Evolutionary conservation across 2,888 invertebrate genomes (phyloP).

Genomic region (Campoletis raptor): DNA sequence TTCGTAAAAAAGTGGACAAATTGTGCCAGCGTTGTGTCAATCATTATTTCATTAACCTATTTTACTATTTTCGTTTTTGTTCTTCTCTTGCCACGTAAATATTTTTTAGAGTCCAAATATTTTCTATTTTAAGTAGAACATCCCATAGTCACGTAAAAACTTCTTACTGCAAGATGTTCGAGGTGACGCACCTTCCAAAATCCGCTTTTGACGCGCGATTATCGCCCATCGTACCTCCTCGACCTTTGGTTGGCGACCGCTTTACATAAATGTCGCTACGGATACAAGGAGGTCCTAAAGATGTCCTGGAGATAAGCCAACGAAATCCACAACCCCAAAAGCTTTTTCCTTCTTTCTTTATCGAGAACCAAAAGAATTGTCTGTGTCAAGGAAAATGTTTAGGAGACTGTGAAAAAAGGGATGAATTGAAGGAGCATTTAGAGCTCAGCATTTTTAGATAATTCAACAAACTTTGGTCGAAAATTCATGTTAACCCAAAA

Average conservation of each 20-base stretch:
- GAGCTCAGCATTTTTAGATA: neutral
- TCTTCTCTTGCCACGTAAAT: neutral
- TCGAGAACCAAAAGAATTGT: slow-evolving; percentile 44
- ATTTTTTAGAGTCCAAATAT: neutral
- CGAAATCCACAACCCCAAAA: slow-evolving; percentile 59
- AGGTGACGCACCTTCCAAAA: slow-evolving; percentile 29
- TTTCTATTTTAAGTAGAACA: slow-evolving; percentile 10
- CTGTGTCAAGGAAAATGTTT: slow-evolving; percentile 19
- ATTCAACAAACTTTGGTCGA: neutral
- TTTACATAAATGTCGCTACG: slow-evolving; percentile 81
- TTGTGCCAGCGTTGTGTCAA: neutral
- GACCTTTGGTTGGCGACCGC: slow-evolving; percentile 71
- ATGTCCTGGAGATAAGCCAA: slow-evolving; percentile 79
- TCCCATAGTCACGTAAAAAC: slow-evolving; percentile 10
- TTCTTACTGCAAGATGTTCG: slow-evolving; percentile 28
- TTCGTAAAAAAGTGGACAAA: neutral
- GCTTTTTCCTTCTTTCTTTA: slow-evolving; percentile 36
- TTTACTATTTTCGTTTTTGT: neutral
- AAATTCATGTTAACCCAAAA: neutral
- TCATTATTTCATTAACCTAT: neutral
- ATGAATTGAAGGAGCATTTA: neutral
- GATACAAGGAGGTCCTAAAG: slow-evolving; percentile 79
- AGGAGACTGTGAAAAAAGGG: neutral
- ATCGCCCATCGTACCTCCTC: slow-evolving; percentile 72
- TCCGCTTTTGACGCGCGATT: slow-evolving; percentile 72